Evolutionary conservation across 2,888 invertebrate genomes (phyloP).

Genomic region (Hymenopus coronatus): DNA sequence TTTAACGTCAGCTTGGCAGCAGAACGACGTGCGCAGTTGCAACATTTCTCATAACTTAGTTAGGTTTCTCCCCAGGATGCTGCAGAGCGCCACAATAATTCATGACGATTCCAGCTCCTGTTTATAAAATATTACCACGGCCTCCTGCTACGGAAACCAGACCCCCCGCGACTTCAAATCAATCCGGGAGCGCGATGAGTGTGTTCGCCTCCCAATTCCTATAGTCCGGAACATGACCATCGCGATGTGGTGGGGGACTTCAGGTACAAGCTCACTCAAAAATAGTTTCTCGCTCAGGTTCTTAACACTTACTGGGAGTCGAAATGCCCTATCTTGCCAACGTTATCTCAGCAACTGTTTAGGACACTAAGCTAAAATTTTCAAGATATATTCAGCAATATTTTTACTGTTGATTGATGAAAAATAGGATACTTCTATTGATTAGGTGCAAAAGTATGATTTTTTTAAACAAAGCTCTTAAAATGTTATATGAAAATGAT

Average conservation of each 20-base stretch:
- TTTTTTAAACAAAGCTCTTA: too few relatives aligned
- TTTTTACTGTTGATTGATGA: too few relatives aligned
- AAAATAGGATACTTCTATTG: too few relatives aligned
- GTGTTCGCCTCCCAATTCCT: background rate
- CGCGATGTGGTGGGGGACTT: background rate
- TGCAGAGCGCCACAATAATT: slow-evolving; percentile 24
- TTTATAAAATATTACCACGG: slow-evolving; percentile 31
- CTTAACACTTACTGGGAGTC: too few relatives aligned
- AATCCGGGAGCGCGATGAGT: slow-evolving; percentile 13
- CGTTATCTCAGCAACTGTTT: too few relatives aligned
- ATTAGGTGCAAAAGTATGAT: too few relatives aligned
- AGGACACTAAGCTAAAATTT: too few relatives aligned
- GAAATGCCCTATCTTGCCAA: too few relatives aligned
- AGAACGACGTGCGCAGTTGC: background rate
- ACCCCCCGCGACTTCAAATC: slow-evolving; percentile 25
- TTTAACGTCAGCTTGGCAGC: background rate
- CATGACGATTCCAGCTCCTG: slow-evolving; percentile 27
- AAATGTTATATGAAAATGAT: too few relatives aligned
- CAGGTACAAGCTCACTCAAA: background rate
- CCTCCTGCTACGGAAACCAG: slow-evolving; percentile 16
- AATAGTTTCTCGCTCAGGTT: background rate
- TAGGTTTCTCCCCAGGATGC: slow-evolving; percentile 1
- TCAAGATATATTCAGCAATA: too few relatives aligned
- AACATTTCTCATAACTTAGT: slow-evolving; percentile 29
- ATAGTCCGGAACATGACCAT: background rate